A percentile compares a stretch with the other conserved stretches of the same genome.
Conservation (phyloP, 1,140 invertebrate genomes). For the Sminthurides bifidus region DNA sequence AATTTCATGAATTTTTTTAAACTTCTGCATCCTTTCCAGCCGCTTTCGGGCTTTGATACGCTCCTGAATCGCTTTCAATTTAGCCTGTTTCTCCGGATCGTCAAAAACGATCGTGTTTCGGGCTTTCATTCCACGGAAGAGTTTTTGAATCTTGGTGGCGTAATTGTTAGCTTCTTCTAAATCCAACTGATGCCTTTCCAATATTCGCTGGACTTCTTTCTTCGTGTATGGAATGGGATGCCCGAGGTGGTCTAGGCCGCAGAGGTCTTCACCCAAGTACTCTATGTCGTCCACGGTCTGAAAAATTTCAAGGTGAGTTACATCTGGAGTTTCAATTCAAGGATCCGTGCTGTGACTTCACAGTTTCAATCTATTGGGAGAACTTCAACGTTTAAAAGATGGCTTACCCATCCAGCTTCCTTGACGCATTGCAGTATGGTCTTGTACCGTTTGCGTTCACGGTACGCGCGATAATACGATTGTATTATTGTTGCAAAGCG, state of each 20-base stretch:
- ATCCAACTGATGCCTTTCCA: background rate
- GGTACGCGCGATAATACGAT: constrained; percentile 6
- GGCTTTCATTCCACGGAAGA: constrained; percentile 11
- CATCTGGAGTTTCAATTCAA: background rate
- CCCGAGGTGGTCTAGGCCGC: background rate
- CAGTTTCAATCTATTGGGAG: too few relatives aligned
- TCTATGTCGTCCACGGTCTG: background rate
- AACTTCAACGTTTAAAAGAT: too few relatives aligned
- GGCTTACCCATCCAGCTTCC: background rate
- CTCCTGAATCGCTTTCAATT: too few relatives aligned
- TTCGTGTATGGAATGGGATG: background rate
- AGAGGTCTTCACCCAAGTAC: constrained; percentile 2
- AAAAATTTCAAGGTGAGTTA: background rate
- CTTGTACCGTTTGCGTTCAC: background rate
- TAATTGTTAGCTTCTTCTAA: constrained; percentile 10
- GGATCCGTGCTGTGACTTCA: background rate
- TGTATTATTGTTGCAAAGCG: constrained; percentile 5
- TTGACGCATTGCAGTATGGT: too few relatives aligned
- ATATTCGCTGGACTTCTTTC: constrained; percentile 4
- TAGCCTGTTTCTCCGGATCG: too few relatives aligned
- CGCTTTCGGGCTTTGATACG: too few relatives aligned
- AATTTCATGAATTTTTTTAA: too few relatives aligned
- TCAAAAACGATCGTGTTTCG: too few relatives aligned
- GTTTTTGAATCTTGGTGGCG: constrained; percentile 16
- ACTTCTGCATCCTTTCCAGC: too few relatives aligned